These are phyloP conservation scores for Leptoteleia sp. DNA, from an alignment of 1,140 invertebrate genomes.

Conservation along the genomic window DNA sequence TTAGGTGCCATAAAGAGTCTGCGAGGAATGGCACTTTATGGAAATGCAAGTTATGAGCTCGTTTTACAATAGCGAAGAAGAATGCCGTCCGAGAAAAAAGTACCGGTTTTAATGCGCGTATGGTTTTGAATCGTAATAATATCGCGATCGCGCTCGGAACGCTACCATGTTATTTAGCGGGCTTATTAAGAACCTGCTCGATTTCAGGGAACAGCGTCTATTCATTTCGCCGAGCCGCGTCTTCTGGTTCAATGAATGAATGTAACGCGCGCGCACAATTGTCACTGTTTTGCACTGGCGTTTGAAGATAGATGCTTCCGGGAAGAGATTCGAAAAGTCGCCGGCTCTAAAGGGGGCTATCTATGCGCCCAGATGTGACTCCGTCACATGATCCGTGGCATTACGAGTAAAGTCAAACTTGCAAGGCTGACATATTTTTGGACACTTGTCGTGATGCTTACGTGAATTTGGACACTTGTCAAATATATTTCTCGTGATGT, in stretches of 20 bases:
- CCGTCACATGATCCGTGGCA: constrained; percentile 72
- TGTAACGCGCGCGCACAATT: constrained; percentile 37
- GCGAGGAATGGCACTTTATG: constrained; percentile 50
- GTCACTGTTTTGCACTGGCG: constrained; percentile 40
- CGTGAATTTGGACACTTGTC: constrained; percentile 13
- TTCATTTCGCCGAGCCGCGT: constrained; percentile 20
- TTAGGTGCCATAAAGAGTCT: constrained; percentile 51
- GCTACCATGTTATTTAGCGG: constrained; percentile 18
- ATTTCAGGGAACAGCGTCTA: constrained; percentile 26
- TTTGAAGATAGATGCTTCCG: constrained; percentile 72
- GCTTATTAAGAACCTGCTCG: constrained; percentile 24
- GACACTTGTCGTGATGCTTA: constrained; percentile 25
- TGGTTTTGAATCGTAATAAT: constrained; percentile 33
- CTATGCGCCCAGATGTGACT: constrained; percentile 72
- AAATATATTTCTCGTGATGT: constrained; percentile 2
- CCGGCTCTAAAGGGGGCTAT: constrained; percentile 64
- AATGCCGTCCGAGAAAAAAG: constrained; percentile 24
- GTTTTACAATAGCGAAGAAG: constrained; percentile 39
- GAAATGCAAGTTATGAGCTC: constrained; percentile 40
- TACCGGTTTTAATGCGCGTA: constrained; percentile 45
- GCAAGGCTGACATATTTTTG: constrained; percentile 18
- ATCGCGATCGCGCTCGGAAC: constrained; percentile 3
- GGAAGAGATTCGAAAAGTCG: constrained; percentile 69
- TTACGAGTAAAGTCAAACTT: constrained; percentile 60
- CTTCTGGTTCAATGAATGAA: constrained; percentile 38